These are phyloP conservation scores for Cerastis leucographa DNA, from an alignment of 2,888 invertebrate genomes.

Conservation along the genomic window DNA sequence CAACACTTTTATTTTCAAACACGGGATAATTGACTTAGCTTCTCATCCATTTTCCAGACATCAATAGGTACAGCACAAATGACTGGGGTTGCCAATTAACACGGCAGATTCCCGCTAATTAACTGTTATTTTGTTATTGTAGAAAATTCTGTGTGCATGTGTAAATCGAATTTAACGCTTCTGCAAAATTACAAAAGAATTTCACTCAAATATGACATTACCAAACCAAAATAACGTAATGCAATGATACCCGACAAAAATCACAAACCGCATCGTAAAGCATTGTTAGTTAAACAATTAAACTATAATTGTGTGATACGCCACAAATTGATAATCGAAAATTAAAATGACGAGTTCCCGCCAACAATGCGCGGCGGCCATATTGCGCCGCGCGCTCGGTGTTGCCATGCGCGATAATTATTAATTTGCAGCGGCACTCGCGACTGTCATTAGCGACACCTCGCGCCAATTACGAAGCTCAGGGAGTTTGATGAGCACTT, in stretches of 20 bases:
- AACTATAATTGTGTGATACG: conserved; percentile 64
- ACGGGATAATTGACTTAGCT: conserved; percentile 28
- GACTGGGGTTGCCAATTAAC: conserved; percentile 26
- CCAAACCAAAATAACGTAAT: conserved; percentile 55
- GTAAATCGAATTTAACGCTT: conserved; percentile 24
- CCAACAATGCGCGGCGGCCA: conserved; percentile 86
- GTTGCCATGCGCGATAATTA: conserved; percentile 90
- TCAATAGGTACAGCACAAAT: conserved; percentile 19
- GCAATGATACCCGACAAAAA: conserved; percentile 59
- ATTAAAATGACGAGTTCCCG: conserved; percentile 79
- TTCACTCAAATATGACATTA: conserved; percentile 44
- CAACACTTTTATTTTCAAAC: conserved; percentile 34
- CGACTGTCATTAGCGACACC: conserved; percentile 89
- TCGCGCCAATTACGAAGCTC: conserved; percentile 89
- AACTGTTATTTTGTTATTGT: conserved; percentile 2
- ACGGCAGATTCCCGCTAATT: conserved; percentile 16
- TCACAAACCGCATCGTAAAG: conserved; percentile 51
- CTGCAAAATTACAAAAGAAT: conserved; percentile 31
- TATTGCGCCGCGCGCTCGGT: conserved; percentile 84
- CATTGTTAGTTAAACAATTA: conserved; percentile 63
- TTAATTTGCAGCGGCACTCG: conserved; percentile 87
- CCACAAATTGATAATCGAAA: conserved; percentile 76
- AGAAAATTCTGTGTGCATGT: not conserved
- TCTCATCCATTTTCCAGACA: conserved; percentile 26
- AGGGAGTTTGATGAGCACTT: conserved; percentile 88